These are phyloP conservation scores for Samia ricini DNA, from an alignment of 1,140 invertebrate species.

Conservation along the genomic window DNA sequence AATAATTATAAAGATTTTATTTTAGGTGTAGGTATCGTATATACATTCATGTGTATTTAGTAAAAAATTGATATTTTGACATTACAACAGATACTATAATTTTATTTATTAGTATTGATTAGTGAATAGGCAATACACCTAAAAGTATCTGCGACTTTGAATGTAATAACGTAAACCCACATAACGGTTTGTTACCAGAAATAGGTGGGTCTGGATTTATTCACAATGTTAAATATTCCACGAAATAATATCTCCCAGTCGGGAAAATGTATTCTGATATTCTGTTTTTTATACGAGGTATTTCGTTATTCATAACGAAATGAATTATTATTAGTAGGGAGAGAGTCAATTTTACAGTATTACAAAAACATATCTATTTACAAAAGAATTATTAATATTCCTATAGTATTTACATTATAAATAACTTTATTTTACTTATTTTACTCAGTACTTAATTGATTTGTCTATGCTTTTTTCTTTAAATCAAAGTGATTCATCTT, in stretches of 20 bases:
- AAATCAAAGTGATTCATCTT: too few species aligned
- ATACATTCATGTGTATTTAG: too few species aligned
- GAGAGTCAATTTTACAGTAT: background rate
- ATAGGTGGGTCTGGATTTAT: background rate
- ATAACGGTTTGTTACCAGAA: background rate
- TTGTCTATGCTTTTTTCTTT: too few species aligned
- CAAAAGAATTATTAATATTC: background rate
- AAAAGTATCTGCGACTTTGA: background rate
- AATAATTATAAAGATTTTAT: too few species aligned
- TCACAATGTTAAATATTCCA: background rate
- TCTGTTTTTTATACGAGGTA: background rate
- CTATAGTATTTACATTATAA: background rate
- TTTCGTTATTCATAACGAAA: background rate
- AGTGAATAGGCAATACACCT: too few species aligned
- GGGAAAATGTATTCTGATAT: background rate
- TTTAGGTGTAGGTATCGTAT: too few species aligned
- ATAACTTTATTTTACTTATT: too few species aligned
- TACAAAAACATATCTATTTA: background rate
- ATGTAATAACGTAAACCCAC: background rate
- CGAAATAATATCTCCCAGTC: background rate
- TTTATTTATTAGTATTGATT: too few species aligned
- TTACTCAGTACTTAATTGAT: too few species aligned
- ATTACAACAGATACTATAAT: too few species aligned
- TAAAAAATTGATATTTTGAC: too few species aligned
- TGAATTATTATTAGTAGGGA: background rate